phyloP scores from a whole-genome alignment of 2,113 vertebrate genomes.

The Orthonyx spaldingii region DNA sequence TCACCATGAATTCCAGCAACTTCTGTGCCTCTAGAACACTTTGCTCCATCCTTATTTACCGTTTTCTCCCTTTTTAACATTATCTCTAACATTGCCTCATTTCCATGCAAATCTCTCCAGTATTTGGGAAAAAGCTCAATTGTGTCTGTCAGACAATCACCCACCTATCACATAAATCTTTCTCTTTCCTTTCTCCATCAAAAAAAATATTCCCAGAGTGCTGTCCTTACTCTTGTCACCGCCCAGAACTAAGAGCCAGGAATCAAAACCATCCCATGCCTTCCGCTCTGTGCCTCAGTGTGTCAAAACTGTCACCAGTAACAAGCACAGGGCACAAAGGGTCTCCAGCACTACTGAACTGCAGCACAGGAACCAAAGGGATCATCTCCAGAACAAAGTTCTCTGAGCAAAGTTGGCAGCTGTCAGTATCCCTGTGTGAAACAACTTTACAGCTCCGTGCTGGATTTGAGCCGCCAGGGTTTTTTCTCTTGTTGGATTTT shows the following conservation, averaged over 20 bases:
- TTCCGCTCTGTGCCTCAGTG: not conserved
- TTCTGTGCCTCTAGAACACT: not conserved
- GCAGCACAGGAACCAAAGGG: not conserved
- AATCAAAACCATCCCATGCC: conserved; percentile 44
- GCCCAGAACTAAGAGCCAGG: not conserved
- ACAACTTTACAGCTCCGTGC: not conserved
- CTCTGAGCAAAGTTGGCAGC: conserved; percentile 24
- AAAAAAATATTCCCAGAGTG: not conserved
- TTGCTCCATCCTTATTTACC: not conserved
- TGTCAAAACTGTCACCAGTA: conserved; percentile 40
- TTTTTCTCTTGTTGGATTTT: not conserved
- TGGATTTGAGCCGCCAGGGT: not conserved
- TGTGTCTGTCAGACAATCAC: not conserved
- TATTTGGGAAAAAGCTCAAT: not conserved
- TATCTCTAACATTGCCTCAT: not conserved
- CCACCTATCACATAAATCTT: not conserved
- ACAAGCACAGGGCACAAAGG: conserved; percentile 26
- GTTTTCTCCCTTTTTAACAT: not conserved
- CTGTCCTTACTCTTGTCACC: not conserved
- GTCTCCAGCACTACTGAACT: not conserved
- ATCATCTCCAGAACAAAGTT: conserved; percentile 1
- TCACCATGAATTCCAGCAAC: not conserved
- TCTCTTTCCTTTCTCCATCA: not conserved
- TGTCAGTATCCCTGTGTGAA: conserved; percentile 5
- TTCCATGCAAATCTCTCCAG: not conserved